These are phyloP conservation scores for Octopus sinensis DNA, from an alignment of 1,140 invertebrate genomes.

Conservation along the genomic window DNA sequence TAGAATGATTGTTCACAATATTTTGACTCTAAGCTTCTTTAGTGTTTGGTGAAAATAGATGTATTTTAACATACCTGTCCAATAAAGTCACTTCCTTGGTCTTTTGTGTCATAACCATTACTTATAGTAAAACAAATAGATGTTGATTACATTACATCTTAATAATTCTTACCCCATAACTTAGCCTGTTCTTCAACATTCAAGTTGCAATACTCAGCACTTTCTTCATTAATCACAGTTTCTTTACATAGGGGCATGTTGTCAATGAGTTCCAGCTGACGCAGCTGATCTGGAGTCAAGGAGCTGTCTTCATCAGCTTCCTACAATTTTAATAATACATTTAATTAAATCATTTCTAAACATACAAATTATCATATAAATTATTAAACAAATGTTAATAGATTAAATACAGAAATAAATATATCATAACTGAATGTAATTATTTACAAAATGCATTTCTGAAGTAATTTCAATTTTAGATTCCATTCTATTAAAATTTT, in stretches of 20 bases:
- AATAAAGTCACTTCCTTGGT: not conserved
- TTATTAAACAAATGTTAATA: not conserved
- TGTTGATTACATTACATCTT: no score
- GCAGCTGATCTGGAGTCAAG: constrained; percentile 56
- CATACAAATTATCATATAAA: not conserved
- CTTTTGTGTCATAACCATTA: no score
- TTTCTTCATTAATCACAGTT: constrained; percentile 36
- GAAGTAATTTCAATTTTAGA: no score
- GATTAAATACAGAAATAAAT: not conserved
- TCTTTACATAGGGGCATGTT: constrained; percentile 54
- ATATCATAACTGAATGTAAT: no score
- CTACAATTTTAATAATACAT: constrained; percentile 32
- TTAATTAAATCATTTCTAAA: not conserved
- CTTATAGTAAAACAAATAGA: no score
- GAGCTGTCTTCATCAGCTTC: constrained; percentile 51
- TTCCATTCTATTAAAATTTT: no score
- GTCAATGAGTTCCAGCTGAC: constrained; percentile 57
- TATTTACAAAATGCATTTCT: no score
- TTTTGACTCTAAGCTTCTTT: no score
- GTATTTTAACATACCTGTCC: no score
- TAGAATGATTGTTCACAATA: no score
- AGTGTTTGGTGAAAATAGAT: no score
- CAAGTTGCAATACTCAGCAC: constrained; percentile 16
- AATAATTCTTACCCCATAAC: constrained; percentile 32
- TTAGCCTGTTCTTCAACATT: constrained; percentile 38